Evolutionary conservation across 2,113 vertebrate genomes (phyloP), one percentile per base, ranked within the genome.

Genomic region (Tringa solitaria): DNA sequence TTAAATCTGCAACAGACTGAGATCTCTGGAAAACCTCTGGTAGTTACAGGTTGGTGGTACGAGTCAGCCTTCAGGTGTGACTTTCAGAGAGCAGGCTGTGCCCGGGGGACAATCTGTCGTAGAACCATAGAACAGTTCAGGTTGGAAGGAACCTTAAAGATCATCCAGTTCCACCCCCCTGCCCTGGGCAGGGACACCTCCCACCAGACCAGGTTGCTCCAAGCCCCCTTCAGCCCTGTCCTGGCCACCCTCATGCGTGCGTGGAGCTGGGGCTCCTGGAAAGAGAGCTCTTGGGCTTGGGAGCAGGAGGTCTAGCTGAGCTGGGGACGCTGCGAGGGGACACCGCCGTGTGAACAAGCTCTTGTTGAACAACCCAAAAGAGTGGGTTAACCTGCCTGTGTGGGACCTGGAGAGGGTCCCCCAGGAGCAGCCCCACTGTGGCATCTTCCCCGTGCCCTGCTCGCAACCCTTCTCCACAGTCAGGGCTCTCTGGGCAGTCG

Each of bases 181-280:
- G 48, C 48, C 48, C 11, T 50, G 48, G 48, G 48, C 22, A 50
- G 48, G 12, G 48, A 50, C 48, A 50, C 48, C 23, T 50, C 48
- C 48, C 48, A 50, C 48, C 48, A 50, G 23, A 50, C 23, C 48
- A 50, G 48, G 48, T 50, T 24, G 22, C 23, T 50, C 48, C 6
- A 50, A 50, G 48, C 48, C 48, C 48, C 23, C 2, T 24, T 23
- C 48, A 50, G 48, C 48, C 48, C 48, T 24, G 48, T 50, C 48
- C n/a, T 9, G 41, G 57, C n/a, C 35, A n/a, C 14, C 51, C 43
- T 39, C 41, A 41, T 2, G 3, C 2, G 50, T 6, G 15, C 0
- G 0, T 22, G 43, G 51, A 72, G 57, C 16, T 18, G 51, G 43
- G 63, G 57, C 16, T 53, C 75, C 69, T 39, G 53, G 18, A 68